Percentiles rank a stretch among this genome's conserved stretches.
These are phyloP conservation scores for Aphelinus atriplicis DNA, from an alignment of 1,140 invertebrate genomes.

Conservation along the genomic window DNA sequence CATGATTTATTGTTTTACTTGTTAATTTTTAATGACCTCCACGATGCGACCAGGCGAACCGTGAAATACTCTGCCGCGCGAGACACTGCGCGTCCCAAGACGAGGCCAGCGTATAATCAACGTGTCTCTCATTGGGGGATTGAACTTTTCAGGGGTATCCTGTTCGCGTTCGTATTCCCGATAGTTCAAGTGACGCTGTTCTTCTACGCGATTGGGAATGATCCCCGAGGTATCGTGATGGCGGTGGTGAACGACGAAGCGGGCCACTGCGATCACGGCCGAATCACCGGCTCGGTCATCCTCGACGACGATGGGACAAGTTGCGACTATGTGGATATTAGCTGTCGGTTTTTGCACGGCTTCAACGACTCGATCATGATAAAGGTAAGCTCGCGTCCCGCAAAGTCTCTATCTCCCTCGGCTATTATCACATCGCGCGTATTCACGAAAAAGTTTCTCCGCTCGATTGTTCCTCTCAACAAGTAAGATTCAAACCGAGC, in stretches of 20 bases:
- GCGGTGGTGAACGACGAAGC: slow-evolving; percentile 82
- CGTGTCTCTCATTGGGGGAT: no score
- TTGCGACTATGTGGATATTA: slow-evolving; percentile 69
- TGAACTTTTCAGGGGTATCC: slow-evolving; percentile 71
- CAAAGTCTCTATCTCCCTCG: no score
- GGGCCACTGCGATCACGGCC: slow-evolving; percentile 57
- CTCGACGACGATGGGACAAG: slow-evolving; percentile 48
- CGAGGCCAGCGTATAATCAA: no score
- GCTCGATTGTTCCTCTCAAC: no score
- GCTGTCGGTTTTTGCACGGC: slow-evolving; percentile 68
- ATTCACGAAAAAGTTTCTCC: no score
- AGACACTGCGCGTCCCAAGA: no score
- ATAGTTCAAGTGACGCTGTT: slow-evolving; percentile 83
- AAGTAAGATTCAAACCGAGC: no score
- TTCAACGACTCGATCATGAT: slow-evolving; percentile 63
- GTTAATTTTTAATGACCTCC: no score
- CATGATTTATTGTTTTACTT: no score
- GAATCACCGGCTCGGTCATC: slow-evolving; percentile 51
- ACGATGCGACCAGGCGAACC: no score
- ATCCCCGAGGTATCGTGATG: slow-evolving; percentile 76
- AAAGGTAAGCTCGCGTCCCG: slow-evolving; percentile 52
- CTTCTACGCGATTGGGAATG: slow-evolving; percentile 81
- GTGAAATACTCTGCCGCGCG: no score
- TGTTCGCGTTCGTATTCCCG: slow-evolving; percentile 85
- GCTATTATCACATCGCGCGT: no score